Evolutionary conservation across 2,113 vertebrate genomes (phyloP).

Genomic region (Callopanchax toddi): DNA sequence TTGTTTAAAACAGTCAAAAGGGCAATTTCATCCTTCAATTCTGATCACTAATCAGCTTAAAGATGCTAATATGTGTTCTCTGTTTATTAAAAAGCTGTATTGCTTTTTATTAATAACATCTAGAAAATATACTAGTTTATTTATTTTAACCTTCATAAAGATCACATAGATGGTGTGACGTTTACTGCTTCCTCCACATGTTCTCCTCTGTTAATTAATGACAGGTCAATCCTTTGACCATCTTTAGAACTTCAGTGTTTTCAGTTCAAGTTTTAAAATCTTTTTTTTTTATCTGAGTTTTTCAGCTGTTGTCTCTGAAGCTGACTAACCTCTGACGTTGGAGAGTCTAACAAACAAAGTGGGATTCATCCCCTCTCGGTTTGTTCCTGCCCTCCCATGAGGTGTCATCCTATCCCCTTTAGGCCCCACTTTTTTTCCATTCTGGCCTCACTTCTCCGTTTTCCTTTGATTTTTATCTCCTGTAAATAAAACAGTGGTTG

Average conservation of each 20-base stretch:
- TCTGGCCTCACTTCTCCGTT: slow-evolving; percentile 55
- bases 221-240: no score
- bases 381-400: slow-evolving; percentile 60
- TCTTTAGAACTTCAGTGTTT: no score
- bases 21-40: no score
- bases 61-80: no score
- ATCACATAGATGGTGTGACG: no score
- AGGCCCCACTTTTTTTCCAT: slow-evolving; percentile 58
- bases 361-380: slow-evolving; percentile 58
- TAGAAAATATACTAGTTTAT: not conserved
- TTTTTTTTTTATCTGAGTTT: not conserved
- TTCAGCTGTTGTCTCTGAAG: slow-evolving; percentile 31
- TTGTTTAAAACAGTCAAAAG: no score
- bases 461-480: slow-evolving; percentile 53
- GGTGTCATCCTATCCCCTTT: slow-evolving; percentile 72
- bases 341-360: slow-evolving; percentile 55
- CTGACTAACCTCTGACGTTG: slow-evolving; percentile 41
- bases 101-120: not conserved
- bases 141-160: not conserved
- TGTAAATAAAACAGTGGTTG: slow-evolving; percentile 45
- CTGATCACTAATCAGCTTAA: no score
- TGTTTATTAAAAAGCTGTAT: not conserved
- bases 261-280: no score
- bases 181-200: no score
- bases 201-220: no score